Conservation (phyloP, 2,888 invertebrate genomes). For the Cheiracanthium punctorium region DNA sequence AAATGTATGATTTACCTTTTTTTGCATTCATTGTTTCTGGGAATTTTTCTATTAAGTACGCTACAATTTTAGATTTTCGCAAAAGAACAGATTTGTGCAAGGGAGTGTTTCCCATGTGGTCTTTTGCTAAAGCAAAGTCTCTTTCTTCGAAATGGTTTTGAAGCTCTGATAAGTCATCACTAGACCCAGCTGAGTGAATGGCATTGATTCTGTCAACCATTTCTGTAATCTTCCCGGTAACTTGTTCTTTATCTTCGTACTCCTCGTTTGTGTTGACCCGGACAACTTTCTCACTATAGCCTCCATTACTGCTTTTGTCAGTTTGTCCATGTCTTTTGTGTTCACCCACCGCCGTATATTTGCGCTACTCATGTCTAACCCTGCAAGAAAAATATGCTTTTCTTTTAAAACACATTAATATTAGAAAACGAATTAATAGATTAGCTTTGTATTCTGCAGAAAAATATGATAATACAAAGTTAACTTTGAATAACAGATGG, state of each 20-base stretch:
- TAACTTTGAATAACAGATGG: too few species aligned
- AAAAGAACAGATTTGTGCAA: slow-evolving; percentile 90
- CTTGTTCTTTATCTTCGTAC: slow-evolving; percentile 59
- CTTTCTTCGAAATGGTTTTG: slow-evolving; percentile 84
- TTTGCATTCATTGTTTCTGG: slow-evolving; percentile 76
- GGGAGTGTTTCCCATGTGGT: slow-evolving; percentile 87
- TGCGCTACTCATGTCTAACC: slow-evolving; percentile 86
- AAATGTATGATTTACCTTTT: too few species aligned
- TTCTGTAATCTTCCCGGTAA: slow-evolving; percentile 55
- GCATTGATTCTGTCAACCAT: slow-evolving; percentile 71
- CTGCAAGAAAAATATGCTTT: slow-evolving; percentile 77
- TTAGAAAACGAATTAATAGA: too few species aligned
- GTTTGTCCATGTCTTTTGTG: slow-evolving; percentile 89
- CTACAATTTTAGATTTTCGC: slow-evolving; percentile 87
- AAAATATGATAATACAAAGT: too few species aligned
- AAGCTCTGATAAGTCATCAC: slow-evolving; percentile 68
- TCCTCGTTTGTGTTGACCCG: slow-evolving; percentile 35
- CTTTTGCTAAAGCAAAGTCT: slow-evolving; percentile 87
- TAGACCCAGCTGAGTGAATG: slow-evolving; percentile 72
- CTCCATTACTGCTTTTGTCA: slow-evolving; percentile 94
- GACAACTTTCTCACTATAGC: slow-evolving; percentile 84
- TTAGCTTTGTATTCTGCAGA: too few species aligned
- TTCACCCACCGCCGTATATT: slow-evolving; percentile 97
- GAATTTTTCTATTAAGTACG: slow-evolving; percentile 79
- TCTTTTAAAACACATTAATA: background rate